Conservation (phyloP, 1,140 invertebrate species). For the Drosophila elegans region DNA sequence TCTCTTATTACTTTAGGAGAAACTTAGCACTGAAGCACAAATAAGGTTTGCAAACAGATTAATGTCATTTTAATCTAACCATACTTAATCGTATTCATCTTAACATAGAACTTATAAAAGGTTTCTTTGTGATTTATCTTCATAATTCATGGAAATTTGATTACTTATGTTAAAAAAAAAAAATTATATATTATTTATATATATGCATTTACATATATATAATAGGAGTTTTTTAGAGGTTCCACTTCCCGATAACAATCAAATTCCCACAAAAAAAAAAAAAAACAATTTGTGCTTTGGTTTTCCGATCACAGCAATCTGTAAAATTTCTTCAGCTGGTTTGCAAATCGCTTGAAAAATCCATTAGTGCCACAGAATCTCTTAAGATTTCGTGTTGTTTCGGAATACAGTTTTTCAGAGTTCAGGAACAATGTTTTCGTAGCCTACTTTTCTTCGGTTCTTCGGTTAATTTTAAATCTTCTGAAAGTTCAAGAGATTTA, state of each 20-base stretch:
- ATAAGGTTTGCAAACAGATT: constrained; percentile 71
- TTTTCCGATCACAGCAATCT: constrained; percentile 8
- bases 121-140: constrained; percentile 80
- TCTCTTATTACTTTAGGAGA: constrained; percentile 65
- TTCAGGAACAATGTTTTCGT: constrained; percentile 10
- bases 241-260: constrained; percentile 15
- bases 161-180: constrained; percentile 73
- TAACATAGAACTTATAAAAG: constrained; percentile 80
- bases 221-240: constrained; percentile 45
- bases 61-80: constrained; percentile 77
- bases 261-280: constrained; percentile 12
- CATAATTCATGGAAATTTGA: constrained; percentile 82
- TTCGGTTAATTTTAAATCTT: background rate
- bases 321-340: background rate
- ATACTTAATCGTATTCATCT: constrained; percentile 65
- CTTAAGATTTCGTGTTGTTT: background rate
- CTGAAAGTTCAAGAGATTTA: constrained; percentile 6
- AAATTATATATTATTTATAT: constrained; percentile 66
- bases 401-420: background rate
- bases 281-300: constrained; percentile 4
- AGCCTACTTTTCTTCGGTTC: background rate
- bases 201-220: constrained; percentile 58
- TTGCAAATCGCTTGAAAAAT: constrained; percentile 1
- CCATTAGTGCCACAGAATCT: constrained; percentile 4
- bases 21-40: constrained; percentile 79